phyloP scores from a whole-genome alignment of 2,888 invertebrate species.

The Hirudinaria manillensis region DNA sequence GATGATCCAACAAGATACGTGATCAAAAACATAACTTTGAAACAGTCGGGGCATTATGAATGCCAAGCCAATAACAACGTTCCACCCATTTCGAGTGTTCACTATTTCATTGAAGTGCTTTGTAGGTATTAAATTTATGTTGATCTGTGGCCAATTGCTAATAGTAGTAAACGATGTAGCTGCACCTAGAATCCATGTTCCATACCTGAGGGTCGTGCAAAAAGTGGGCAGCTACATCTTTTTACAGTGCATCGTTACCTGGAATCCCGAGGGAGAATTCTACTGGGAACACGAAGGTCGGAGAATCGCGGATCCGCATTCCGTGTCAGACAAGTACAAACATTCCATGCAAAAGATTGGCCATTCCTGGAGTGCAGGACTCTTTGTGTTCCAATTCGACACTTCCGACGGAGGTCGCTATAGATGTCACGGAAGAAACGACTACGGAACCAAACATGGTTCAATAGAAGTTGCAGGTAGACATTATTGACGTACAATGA shows the following conservation, averaged over 20 bases:
- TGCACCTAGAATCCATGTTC: neutral
- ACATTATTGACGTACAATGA: neutral
- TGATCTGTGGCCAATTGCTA: no score
- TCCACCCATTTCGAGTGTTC: neutral
- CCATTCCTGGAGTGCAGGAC: neutral
- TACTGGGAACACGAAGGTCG: conserved; percentile 13
- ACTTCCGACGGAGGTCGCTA: neutral
- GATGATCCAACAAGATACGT: neutral
- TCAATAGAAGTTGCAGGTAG: conserved; percentile 12
- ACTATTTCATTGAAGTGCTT: neutral
- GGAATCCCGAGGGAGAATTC: neutral
- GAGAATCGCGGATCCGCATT: neutral
- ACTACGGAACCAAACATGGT: neutral
- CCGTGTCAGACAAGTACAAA: neutral
- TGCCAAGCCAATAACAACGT: conserved; percentile 11
- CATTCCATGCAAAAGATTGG: neutral
- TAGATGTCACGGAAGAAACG: neutral
- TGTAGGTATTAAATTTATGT: neutral
- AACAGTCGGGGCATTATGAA: conserved; percentile 10
- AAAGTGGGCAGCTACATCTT: neutral
- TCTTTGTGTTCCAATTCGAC: conserved; percentile 8
- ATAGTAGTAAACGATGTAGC: neutral
- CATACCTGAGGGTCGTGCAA: conserved; percentile 2
- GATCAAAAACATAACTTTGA: neutral
- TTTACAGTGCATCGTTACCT: conserved; percentile 1